Evolutionary conservation across 1,140 invertebrate genomes (phyloP).

Genomic region (Pachypsylla venusta): DNA sequence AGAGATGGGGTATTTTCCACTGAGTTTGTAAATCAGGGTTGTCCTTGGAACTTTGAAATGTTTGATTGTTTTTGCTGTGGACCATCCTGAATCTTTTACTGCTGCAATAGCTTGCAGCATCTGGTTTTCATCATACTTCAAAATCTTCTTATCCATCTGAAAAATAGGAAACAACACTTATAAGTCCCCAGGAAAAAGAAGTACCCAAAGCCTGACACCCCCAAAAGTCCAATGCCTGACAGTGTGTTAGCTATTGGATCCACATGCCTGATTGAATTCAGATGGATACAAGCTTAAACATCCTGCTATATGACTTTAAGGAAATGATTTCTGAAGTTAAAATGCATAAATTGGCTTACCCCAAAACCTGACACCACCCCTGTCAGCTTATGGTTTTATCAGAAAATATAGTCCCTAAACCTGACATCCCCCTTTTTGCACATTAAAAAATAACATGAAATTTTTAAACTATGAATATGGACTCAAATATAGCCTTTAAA

Average conservation of each 20-base stretch:
- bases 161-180: not conserved
- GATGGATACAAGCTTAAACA: not conserved
- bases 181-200: not conserved
- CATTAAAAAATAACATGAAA: not conserved
- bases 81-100: not conserved
- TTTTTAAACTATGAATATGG: not conserved
- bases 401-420: not conserved
- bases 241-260: not conserved
- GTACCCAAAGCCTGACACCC: not conserved
- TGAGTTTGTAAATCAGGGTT: conserved; percentile 22
- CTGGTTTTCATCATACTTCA: not conserved
- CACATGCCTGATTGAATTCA: not conserved
- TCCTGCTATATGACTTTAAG: not conserved
- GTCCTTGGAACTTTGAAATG: not conserved
- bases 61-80: not conserved
- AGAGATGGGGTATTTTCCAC: conserved; percentile 22
- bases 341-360: not conserved
- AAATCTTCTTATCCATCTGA: not conserved
- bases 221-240: not conserved
- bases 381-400: not conserved
- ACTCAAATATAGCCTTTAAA: too few species aligned
- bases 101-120: not conserved
- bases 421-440: not conserved
- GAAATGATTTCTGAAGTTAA: not conserved
- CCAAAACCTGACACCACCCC: not conserved